These are phyloP conservation scores for Eristalinus aeneus DNA, from an alignment of 2,888 invertebrate species.

Conservation along the genomic window DNA sequence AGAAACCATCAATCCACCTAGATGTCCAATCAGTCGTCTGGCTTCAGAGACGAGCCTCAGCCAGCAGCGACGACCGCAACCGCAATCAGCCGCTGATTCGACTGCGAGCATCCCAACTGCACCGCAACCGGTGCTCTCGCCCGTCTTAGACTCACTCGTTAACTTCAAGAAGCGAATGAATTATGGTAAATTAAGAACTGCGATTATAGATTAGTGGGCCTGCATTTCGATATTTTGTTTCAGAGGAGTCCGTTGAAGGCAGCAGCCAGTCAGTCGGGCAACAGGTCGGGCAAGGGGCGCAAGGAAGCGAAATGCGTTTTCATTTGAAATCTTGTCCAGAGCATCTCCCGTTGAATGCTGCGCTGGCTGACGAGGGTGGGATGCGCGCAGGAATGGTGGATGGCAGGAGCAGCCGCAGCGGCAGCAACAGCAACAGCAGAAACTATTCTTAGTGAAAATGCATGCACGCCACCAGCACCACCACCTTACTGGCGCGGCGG, in stretches of 20 bases:
- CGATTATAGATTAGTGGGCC: conserved; percentile 71
- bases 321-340: conserved; percentile 68
- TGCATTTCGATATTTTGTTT: conserved; percentile 70
- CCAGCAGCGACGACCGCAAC: conserved; percentile 1
- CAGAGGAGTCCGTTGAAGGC: conserved; percentile 23
- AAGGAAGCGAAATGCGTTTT: conserved; percentile 68
- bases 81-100: neutral
- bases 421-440: neutral
- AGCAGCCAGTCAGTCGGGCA: conserved; percentile 21
- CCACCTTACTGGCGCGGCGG: conserved; percentile 14
- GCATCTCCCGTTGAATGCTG: conserved; percentile 56
- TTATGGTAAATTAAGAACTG: conserved; percentile 71
- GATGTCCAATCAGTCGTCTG: conserved; percentile 67
- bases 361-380: neutral
- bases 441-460: conserved; percentile 48
- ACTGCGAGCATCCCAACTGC: neutral
- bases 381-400: neutral
- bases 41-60: neutral
- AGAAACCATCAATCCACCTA: conserved; percentile 69
- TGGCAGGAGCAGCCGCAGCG: no score
- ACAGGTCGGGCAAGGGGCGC: conserved; percentile 13
- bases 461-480: conserved; percentile 58
- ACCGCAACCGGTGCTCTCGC: conserved; percentile 10
- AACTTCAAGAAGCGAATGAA: conserved; percentile 70
- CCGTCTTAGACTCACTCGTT: conserved; percentile 65